Conservation (phyloP, 2,888 invertebrate genomes). For the Apotomis turbidana region DNA sequence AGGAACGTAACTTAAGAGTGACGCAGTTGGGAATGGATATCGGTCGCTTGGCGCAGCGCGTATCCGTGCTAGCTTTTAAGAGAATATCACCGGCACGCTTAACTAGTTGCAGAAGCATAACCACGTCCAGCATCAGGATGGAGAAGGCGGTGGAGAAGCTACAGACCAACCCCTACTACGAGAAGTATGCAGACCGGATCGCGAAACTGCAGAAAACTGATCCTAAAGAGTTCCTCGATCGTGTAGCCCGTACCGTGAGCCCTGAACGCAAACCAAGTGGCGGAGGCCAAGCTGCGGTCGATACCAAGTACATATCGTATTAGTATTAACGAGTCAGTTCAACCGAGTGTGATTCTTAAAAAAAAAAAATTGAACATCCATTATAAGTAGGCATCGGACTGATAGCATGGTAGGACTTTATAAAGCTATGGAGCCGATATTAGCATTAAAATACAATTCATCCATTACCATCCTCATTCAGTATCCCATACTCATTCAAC, state of each 20-base stretch:
- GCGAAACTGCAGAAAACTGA: conserved; percentile 88
- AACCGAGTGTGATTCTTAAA: too few species aligned
- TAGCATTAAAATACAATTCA: too few species aligned
- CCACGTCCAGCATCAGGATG: conserved; percentile 65
- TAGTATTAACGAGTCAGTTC: not conserved
- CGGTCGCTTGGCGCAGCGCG: conserved; percentile 25
- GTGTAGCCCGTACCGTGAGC: conserved; percentile 79
- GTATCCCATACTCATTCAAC: too few species aligned
- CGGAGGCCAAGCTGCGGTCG: conserved; percentile 62
- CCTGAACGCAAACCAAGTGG: conserved; percentile 17
- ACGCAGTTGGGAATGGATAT: conserved; percentile 26
- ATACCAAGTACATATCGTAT: conserved; percentile 62
- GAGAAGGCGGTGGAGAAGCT: conserved; percentile 82
- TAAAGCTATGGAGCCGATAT: too few species aligned
- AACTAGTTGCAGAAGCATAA: conserved; percentile 55
- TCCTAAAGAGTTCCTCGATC: conserved; percentile 88
- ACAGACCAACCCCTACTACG: conserved; percentile 89
- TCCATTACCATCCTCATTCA: too few species aligned
- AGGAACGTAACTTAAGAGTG: not conserved
- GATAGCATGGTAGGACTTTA: too few species aligned
- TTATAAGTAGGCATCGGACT: too few species aligned
- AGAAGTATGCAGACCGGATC: conserved; percentile 92
- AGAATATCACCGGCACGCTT: not conserved
- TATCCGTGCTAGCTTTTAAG: conserved; percentile 27
- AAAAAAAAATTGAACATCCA: too few species aligned